These are phyloP conservation scores for Pangasius macronema DNA, from an alignment of 2,797 vertebrate genomes.

Conservation along the genomic window DNA sequence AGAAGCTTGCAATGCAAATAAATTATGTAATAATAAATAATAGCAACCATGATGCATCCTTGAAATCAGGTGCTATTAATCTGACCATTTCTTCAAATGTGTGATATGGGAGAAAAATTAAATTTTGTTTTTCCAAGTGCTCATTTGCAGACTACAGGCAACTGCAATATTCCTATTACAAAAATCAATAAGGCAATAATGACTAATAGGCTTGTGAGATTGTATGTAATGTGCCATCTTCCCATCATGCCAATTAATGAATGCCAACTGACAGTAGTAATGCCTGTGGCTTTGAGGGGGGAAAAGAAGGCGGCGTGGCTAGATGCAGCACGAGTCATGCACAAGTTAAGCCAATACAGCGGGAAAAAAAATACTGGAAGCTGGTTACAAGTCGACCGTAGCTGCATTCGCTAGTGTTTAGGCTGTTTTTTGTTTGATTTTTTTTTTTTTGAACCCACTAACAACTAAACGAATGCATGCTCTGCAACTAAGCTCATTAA, in stretches of 20 bases:
- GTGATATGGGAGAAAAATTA: background rate
- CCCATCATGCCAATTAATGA: too few relatives aligned
- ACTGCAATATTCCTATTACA: background rate
- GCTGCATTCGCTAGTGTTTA: too few relatives aligned
- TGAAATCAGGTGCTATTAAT: background rate
- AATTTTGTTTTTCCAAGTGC: background rate
- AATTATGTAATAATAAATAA: background rate
- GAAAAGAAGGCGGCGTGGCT: background rate
- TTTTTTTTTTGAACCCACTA: too few relatives aligned
- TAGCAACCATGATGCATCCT: background rate
- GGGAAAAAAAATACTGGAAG: background rate
- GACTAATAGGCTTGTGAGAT: background rate
- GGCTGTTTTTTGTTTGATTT: too few relatives aligned
- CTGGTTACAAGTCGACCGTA: background rate
- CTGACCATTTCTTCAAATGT: background rate
- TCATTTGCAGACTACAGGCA: background rate
- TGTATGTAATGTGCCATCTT: too few relatives aligned
- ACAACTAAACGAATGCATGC: too few relatives aligned
- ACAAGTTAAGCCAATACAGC: background rate
- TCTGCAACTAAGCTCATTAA: too few relatives aligned
- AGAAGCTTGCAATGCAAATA: background rate
- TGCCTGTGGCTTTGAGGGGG: background rate
- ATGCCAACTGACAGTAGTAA: background rate
- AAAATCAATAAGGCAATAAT: background rate
- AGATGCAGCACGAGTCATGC: background rate